Base-by-base conservation (phyloP, 1,140 invertebrate species). In the Phymastichus coffea region DNA sequence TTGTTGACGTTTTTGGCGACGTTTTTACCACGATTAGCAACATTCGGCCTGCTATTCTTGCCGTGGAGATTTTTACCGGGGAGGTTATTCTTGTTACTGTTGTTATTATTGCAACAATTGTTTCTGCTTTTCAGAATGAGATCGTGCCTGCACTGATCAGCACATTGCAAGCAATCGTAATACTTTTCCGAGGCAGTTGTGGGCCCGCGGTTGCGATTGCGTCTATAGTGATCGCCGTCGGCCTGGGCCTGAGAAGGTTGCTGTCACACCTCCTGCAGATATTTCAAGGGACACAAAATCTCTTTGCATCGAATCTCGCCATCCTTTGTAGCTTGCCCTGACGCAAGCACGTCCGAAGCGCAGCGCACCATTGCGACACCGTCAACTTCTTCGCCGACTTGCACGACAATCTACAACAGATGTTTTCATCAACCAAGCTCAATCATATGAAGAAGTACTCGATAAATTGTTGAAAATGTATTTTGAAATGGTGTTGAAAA, bases 281-380 rank as follows among this genome's bases (percentile, higher is more conserved):
- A 92, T 75, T 91, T 92, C 1, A 91, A 74, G 4, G 90, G 90
- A 75, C 90, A 95, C 1, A 77, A 68, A 20, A 69, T 73, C 64
- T 79, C 81, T 49, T 75, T 82, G 74, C 78, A 81, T 51, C 80
- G 76, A 30, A 80, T 84, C 81, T 89, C 88, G 82, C 87, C 89
- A 82, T 83, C 89, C 84, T 84, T 91, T 84, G 69, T 90, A 84
- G 38, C 88, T 72, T 65, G 90, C 83, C 80, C 89, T 88, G 69
- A 91, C 79, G 66, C 91, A 87, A 82, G 91, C 85, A 75, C 92
- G 86, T 83, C 94, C 86, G 79, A 93, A 84, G 52, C 93, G 57
- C 91, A 91, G n/a, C 93, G 85, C 40, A 97, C 93, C 86, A 93
- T 92, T 41, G 95, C 90, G 83, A 94, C 93, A 9, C 94, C 94